Conservation (phyloP, 2,888 invertebrate species). For the Cerceris rybyensis region DNA sequence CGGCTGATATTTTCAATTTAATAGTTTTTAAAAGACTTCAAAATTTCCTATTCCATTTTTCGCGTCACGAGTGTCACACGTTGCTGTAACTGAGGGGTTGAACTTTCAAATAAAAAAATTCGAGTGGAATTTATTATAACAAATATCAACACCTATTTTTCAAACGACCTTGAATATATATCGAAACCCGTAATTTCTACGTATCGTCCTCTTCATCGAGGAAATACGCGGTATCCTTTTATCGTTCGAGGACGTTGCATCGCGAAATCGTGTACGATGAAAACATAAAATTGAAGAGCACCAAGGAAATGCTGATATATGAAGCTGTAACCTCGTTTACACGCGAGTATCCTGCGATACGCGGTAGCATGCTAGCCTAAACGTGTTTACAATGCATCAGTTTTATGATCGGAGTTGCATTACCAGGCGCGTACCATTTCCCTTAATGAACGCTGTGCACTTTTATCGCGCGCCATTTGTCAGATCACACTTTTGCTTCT, state of each 20-base stretch:
- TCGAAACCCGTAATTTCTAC: too few species aligned
- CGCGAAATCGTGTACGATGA: background rate
- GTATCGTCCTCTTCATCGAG: background rate
- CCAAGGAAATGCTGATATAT: background rate
- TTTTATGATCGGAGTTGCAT: constrained; percentile 44
- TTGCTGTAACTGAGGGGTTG: too few species aligned
- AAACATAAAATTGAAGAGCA: constrained; percentile 10
- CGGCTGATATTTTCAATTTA: too few species aligned
- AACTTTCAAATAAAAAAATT: too few species aligned
- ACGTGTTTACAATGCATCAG: constrained; percentile 56
- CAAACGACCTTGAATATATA: too few species aligned
- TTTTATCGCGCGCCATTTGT: constrained; percentile 65
- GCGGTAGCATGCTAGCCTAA: constrained; percentile 12
- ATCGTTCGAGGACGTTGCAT: background rate
- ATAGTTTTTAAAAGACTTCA: too few species aligned
- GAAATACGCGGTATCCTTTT: background rate
- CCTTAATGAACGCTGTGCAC: constrained; percentile 60
- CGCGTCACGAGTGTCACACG: too few species aligned
- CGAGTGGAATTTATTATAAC: too few species aligned
- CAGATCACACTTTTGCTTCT: constrained; percentile 53
- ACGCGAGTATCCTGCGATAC: constrained; percentile 9
- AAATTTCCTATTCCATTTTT: too few species aligned
- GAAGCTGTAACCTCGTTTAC: constrained; percentile 14
- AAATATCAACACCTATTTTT: too few species aligned
- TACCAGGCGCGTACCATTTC: constrained; percentile 40